Conservation (phyloP, 2,797 vertebrate genomes). For the Lacerta agilis region DNA sequence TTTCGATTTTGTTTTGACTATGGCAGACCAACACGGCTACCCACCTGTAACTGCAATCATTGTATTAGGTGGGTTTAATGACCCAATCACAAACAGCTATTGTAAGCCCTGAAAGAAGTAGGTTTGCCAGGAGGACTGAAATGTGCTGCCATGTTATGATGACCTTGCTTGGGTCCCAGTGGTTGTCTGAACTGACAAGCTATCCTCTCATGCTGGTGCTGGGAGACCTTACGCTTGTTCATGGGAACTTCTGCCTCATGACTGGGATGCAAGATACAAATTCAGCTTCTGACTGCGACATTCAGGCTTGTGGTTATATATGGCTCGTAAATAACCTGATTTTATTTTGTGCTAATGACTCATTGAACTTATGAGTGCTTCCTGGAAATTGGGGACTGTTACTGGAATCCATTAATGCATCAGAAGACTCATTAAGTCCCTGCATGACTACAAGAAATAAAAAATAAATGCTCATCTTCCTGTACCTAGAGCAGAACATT, state of each 20-base stretch:
- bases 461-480: background rate
- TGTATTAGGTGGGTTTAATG: no score
- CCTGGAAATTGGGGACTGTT: background rate
- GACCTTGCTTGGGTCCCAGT: background rate
- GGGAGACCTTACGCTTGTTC: background rate
- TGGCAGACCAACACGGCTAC: no score
- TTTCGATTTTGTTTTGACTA: no score
- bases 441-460: background rate
- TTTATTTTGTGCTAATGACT: slow-evolving; percentile 9
- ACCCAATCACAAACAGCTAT: no score
- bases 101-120: no score
- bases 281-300: background rate
- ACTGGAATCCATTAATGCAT: background rate
- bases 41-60: no score
- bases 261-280: background rate
- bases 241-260: background rate
- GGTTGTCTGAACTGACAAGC: background rate
- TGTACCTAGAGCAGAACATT: background rate
- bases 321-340: background rate
- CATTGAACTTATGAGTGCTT: background rate
- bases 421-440: background rate
- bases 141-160: background rate
- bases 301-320: background rate
- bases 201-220: background rate
- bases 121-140: background rate